phyloP scores from a whole-genome alignment of 2,888 invertebrate species.

The Synergus japonicus region DNA sequence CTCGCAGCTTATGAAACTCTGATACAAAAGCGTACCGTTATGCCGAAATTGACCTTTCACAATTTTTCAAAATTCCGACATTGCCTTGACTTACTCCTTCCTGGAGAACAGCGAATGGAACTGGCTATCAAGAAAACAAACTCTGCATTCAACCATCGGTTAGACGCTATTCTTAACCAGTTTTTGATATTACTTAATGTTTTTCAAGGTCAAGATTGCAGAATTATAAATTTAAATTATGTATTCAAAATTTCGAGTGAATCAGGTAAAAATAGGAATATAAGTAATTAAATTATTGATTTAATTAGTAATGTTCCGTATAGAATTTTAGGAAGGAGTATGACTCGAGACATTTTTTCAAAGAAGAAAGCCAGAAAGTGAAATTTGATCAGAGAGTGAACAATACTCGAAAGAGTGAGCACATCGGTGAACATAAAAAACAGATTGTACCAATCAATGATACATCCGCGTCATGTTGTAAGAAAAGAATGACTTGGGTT shows the following conservation, averaged over 20 bases:
- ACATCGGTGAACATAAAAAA: not conserved
- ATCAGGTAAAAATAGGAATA: too few relatives aligned
- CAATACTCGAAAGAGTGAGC: not conserved
- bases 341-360: not conserved
- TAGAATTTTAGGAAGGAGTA: not conserved
- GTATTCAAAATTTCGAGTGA: too few relatives aligned
- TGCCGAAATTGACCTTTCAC: conserved; percentile 38
- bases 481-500: not conserved
- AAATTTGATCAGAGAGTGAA: not conserved
- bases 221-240: not conserved
- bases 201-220: too few relatives aligned
- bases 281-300: too few relatives aligned
- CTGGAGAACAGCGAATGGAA: conserved; percentile 2
- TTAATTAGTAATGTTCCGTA: not conserved
- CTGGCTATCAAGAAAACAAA: not conserved
- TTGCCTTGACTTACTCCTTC: conserved; percentile 38
- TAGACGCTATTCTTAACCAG: not conserved
- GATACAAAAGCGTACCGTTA: conserved; percentile 39
- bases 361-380: conserved; percentile 19
- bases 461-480: not conserved
- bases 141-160: not conserved
- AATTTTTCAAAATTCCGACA: conserved; percentile 34
- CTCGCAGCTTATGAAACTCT: conserved; percentile 38
- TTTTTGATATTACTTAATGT: too few relatives aligned
- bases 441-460: conserved; percentile 32